phyloP scores from a whole-genome alignment of 1,140 invertebrate genomes.

The Scylla paramamosain region DNA sequence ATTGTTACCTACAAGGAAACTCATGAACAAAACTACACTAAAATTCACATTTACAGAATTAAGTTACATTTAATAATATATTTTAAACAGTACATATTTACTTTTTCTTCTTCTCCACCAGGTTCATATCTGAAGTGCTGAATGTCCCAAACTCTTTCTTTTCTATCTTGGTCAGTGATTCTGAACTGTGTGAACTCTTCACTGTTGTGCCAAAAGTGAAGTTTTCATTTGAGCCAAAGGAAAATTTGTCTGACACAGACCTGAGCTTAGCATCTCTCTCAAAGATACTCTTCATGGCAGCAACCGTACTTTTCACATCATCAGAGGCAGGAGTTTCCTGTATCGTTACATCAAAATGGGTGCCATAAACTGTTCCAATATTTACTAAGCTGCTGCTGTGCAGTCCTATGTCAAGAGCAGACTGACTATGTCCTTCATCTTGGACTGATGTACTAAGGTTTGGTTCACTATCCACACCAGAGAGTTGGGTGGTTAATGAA shows the following conservation, averaged over 20 bases:
- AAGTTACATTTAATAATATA: too few relatives aligned
- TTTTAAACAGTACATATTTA: background rate
- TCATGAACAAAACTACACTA: too few relatives aligned
- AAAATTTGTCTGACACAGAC: background rate
- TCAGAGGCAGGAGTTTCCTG: constrained; percentile 59
- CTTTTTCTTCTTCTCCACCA: background rate
- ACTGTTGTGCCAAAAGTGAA: background rate
- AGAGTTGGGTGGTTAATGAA: background rate
- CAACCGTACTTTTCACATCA: constrained; percentile 63
- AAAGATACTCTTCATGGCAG: constrained; percentile 49
- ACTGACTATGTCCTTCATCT: background rate
- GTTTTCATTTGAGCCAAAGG: background rate
- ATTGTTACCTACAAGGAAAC: too few relatives aligned
- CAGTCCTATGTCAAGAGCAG: background rate
- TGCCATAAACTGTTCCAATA: background rate
- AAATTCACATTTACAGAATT: too few relatives aligned
- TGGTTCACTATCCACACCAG: background rate
- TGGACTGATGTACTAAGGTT: too few relatives aligned
- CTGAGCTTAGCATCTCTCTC: constrained; percentile 23
- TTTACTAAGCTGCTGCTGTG: background rate
- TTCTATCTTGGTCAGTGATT: background rate
- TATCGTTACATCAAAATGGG: background rate
- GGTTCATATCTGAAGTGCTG: background rate
- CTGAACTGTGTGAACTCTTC: background rate
- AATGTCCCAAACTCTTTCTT: background rate